A percentile compares a stretch with the other conserved stretches of the same genome.
Conservation (phyloP, 2,888 invertebrate genomes). For the Caenorhabditis sp. region DNA sequence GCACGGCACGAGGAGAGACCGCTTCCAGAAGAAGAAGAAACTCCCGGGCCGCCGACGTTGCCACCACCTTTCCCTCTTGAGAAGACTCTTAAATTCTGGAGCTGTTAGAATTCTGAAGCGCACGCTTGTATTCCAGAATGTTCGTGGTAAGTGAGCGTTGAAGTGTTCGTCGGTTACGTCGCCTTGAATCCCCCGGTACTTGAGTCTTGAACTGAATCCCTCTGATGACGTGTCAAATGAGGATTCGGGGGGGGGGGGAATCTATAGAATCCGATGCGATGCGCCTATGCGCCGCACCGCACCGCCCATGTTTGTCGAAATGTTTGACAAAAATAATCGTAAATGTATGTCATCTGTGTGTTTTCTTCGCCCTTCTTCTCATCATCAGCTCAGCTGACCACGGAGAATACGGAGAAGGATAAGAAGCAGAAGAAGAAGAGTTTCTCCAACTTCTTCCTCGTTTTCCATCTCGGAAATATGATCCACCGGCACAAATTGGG, state of each 20-base stretch:
- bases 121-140: constrained; percentile 51
- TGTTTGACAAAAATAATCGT: constrained; percentile 60
- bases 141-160: constrained; percentile 47
- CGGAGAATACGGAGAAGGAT: too few species aligned
- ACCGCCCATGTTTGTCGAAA: too few species aligned
- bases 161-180: too few species aligned
- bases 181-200: neutral
- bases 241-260: too few species aligned
- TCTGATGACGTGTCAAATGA: neutral
- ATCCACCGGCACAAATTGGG: constrained; percentile 52
- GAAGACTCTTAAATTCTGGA: constrained; percentile 26
- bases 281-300: too few species aligned
- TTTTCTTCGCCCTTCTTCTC: neutral
- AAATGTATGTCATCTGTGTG: constrained; percentile 47
- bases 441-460: constrained; percentile 31
- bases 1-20: constrained; percentile 13
- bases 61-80: neutral
- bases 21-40: constrained; percentile 24
- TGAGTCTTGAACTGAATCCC: neutral
- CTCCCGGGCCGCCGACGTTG: too few species aligned
- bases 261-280: too few species aligned
- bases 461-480: constrained; percentile 41
- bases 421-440: too few species aligned
- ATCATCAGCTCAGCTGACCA: constrained; percentile 53
- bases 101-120: constrained; percentile 48